These are phyloP conservation scores for Scatophagus argus DNA, from an alignment of 2,113 vertebrate genomes.

Conservation along the genomic window DNA sequence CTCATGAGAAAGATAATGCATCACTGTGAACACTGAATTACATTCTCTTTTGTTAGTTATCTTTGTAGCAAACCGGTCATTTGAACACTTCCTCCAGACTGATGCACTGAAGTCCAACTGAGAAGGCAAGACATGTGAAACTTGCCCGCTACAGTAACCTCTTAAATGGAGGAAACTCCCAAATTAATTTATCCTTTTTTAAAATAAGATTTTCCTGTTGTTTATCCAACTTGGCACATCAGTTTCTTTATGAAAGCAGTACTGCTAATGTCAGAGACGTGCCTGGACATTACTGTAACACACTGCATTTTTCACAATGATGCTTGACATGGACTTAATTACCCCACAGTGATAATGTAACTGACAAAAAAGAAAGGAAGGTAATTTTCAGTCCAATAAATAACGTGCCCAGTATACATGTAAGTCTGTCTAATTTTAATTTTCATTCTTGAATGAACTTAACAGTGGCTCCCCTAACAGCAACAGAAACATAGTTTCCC, in stretches of 20 bases:
- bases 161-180: background rate
- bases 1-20: background rate
- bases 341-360: background rate
- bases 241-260: background rate
- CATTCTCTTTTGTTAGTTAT: background rate
- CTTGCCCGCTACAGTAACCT: background rate
- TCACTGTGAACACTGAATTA: background rate
- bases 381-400: background rate
- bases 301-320: background rate
- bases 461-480: background rate
- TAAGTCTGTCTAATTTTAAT: background rate
- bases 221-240: background rate
- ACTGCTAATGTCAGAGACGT: background rate
- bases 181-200: background rate
- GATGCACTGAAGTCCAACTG: conserved; percentile 10
- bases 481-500: background rate
- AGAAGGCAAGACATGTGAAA: background rate
- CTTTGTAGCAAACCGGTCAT: background rate
- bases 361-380: background rate
- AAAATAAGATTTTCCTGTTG: background rate
- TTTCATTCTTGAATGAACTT: background rate
- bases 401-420: background rate
- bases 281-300: background rate
- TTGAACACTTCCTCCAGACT: background rate
- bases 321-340: background rate